phyloP scores from a whole-genome alignment of 2,113 vertebrate species.

The Pagrus major region DNA sequence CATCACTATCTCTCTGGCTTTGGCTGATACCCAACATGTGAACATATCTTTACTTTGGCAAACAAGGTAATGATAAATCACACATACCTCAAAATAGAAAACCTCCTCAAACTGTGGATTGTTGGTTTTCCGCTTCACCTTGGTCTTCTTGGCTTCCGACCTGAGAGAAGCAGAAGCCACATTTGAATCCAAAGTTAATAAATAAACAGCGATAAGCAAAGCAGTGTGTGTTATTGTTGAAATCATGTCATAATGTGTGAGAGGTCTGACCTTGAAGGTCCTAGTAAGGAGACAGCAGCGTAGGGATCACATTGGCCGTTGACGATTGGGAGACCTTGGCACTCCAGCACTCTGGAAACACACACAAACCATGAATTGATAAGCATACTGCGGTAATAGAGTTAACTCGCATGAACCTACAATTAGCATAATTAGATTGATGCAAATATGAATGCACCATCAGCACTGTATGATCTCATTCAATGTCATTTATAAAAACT shows the following conservation, averaged over 20 bases:
- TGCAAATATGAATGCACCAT: constrained; percentile 6
- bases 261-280: constrained; percentile 90
- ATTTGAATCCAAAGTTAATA: background rate
- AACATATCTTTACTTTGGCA: background rate
- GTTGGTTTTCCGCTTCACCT: constrained; percentile 97
- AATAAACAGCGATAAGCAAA: background rate
- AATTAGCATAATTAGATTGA: background rate
- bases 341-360: constrained; percentile 92
- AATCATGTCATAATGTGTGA: background rate
- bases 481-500: background rate
- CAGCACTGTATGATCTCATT: background rate
- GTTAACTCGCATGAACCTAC: no score
- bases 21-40: background rate
- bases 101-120: constrained; percentile 98
- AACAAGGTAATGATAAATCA: background rate
- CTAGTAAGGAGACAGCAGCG: constrained; percentile 92
- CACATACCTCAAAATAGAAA: constrained; percentile 97
- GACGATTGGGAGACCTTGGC: constrained; percentile 96
- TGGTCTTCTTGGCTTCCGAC: constrained; percentile 98
- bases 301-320: constrained; percentile 98
- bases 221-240: background rate
- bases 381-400: background rate
- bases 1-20: background rate
- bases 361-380: constrained; percentile 31
- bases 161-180: constrained; percentile 74